Evolutionary conservation across 2,888 invertebrate genomes (phyloP).

Genomic region (Agapetus fuscipes): DNA sequence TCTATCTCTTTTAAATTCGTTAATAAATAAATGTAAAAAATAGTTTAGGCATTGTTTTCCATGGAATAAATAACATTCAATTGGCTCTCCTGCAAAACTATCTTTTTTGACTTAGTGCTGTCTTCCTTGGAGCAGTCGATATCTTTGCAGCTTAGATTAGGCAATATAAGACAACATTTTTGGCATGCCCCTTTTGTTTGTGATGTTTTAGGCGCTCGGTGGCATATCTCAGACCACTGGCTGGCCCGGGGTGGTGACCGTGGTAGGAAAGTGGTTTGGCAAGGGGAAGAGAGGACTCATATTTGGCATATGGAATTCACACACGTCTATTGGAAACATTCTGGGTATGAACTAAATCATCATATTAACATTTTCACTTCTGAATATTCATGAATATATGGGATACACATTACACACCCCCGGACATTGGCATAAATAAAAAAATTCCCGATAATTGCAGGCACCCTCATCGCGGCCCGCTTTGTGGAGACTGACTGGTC

Average conservation of each 20-base stretch:
- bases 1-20: too few species aligned
- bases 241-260: slow-evolving; percentile 92
- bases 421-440: neutral
- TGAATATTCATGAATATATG: neutral
- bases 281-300: slow-evolving; percentile 83
- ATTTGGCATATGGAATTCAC: slow-evolving; percentile 96
- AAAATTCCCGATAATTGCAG: too few species aligned
- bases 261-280: slow-evolving; percentile 96
- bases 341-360: slow-evolving; percentile 46
- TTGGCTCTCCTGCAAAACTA: too few species aligned
- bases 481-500: slow-evolving; percentile 87
- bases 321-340: slow-evolving; percentile 93
- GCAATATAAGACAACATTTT: too few species aligned
- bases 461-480: slow-evolving; percentile 74
- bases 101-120: too few species aligned
- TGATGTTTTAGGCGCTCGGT: slow-evolving; percentile 58
- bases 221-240: slow-evolving; percentile 90
- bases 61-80: too few species aligned
- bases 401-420: neutral
- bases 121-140: too few species aligned
- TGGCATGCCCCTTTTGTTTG: slow-evolving; percentile 7
- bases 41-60: too few species aligned
- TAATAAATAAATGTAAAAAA: too few species aligned
- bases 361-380: neutral
- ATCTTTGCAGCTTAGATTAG: too few species aligned